Base-by-base conservation (phyloP, 1,140 invertebrate genomes). In the Drosophila triauraria region DNA sequence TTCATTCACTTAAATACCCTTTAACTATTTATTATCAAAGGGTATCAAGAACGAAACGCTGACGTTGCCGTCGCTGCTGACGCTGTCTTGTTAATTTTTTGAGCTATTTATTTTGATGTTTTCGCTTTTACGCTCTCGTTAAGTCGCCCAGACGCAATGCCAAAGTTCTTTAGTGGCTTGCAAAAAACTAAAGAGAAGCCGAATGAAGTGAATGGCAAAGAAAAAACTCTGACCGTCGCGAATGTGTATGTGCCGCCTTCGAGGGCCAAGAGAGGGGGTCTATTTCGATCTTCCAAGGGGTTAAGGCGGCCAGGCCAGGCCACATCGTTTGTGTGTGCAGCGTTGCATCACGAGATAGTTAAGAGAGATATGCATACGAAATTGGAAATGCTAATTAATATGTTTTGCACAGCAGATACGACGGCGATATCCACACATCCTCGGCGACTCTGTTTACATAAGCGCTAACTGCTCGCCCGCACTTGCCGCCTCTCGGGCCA, bases 381-480 rank as follows among this genome's bases (percentile, higher is more conserved):
- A 88, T 88, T 88, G 84, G 81, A 88, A 88, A 88, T 88, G 85
- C 84, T 90, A 88, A 88, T 88, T 90, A 88, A 90, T 90, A 88
- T 90, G 85, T 88, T 88, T 88, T 90, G 84, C 85, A 81, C 82
- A 81, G 82, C 78, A 85, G 82, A 84, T 84, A 86, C 74, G 68
- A 65, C 53, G 12, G 74, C 67, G 82, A 86, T 86, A 84, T 63
- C 56, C 61, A 75, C 67, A 78, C 78, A 83, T 70, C 72, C 65
- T 68, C 76, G 85, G 64, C 61, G 70, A 67, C 80, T 86, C 74
- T 85, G 82, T 81, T 86, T 82, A 85, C 82, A 86, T 85, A 86
- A 86, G 82, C 82, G 82, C 78, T 78, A 84, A 84, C 78, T 78
- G 60, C 82, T 69, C 82, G 61, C 72, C 75, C 78, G 25, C 61